Evolutionary conservation across 2,888 invertebrate species (phyloP).

Genomic region (Unio pictorum): DNA sequence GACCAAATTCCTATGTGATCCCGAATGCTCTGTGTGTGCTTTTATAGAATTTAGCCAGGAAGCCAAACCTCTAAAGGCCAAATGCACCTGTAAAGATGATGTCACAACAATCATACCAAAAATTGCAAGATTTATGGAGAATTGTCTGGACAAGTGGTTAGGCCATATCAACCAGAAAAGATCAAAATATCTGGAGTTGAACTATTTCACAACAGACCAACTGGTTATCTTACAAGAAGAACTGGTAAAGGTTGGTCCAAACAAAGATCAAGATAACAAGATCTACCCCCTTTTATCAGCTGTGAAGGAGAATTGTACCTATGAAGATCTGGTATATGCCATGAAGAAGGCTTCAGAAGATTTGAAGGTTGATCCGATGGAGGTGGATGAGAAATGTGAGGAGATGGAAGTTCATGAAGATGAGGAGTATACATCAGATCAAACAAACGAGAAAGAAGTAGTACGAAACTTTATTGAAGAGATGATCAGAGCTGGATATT

Average conservation of each 20-base stretch:
- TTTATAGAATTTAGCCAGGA: constrained; percentile 30
- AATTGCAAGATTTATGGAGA: constrained; percentile 21
- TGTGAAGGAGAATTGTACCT: constrained; percentile 36
- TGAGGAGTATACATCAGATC: neutral
- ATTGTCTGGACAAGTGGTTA: constrained; percentile 42
- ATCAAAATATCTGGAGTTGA: constrained; percentile 40
- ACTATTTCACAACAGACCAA: constrained; percentile 56
- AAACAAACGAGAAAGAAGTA: neutral
- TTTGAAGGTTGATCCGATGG: constrained; percentile 12
- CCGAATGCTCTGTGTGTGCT: constrained; percentile 17
- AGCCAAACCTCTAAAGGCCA: constrained; percentile 18
- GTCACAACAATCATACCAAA: constrained; percentile 15
- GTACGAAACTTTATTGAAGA: constrained; percentile 19
- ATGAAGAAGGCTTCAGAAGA: constrained; percentile 30
- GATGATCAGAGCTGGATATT: constrained; percentile 24
- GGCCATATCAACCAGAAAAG: constrained; percentile 41
- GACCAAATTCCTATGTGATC: constrained; percentile 49
- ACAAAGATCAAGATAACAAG: constrained; percentile 12
- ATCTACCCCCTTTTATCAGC: constrained; percentile 41
- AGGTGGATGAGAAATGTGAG: neutral
- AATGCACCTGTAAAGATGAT: constrained; percentile 15
- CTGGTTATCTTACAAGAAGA: constrained; percentile 54
- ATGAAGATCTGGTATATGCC: constrained; percentile 34
- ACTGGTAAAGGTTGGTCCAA: constrained; percentile 36
- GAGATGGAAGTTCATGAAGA: neutral